Evolutionary conservation across 2,888 invertebrate genomes (phyloP), one percentile per base, ranked within the genome.

Genomic region (Heteropelma amictum): DNA sequence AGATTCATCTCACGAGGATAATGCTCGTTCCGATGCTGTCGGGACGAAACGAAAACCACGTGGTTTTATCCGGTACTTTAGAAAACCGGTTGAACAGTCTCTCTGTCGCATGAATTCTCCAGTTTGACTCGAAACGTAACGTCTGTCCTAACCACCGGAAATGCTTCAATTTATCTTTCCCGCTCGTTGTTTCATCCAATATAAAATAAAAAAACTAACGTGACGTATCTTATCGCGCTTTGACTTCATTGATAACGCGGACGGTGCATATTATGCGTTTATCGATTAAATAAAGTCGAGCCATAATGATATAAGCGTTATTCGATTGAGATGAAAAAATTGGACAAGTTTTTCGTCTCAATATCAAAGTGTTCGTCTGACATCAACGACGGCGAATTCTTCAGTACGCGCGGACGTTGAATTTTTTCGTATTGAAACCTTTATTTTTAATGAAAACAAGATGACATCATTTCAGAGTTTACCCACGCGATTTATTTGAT

Each of bases 131-230:
- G n/a, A 10, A 21, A n/a, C 56, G 56, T 40, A 38, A 26, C 56
- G 54, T 23, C 56, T 56, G 26, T 40, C 26, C 12, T 38, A 26
- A 49, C 49, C 26, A 35, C 65, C 72, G 72, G 65, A 72, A 72
- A 65, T 53, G 35, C 53, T 65, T 58, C 42, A 54, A 72, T 58
- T 72, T 71, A 64, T 63, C 63, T 49, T 17, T 71, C 28, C 23
- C 19, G 8, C 35, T 45, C 19, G 38, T 21, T 42, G 28, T n/a
- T 40, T n/a, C 51, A 23, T 56, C 19, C 26, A 21, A 26, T 40
- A 14, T 1, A 38, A 40, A 56, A 33, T 67, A 28, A 30, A 40
- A n/a, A 26, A 10, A 23, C 26, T 26, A 17, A 12, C 6, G 1
- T 7, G 23, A 26, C 35, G 17, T 56, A 8, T 68, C 35, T 49